phyloP scores from a whole-genome alignment of 2,113 vertebrate species.

The Tricholaema leucomelas region DNA sequence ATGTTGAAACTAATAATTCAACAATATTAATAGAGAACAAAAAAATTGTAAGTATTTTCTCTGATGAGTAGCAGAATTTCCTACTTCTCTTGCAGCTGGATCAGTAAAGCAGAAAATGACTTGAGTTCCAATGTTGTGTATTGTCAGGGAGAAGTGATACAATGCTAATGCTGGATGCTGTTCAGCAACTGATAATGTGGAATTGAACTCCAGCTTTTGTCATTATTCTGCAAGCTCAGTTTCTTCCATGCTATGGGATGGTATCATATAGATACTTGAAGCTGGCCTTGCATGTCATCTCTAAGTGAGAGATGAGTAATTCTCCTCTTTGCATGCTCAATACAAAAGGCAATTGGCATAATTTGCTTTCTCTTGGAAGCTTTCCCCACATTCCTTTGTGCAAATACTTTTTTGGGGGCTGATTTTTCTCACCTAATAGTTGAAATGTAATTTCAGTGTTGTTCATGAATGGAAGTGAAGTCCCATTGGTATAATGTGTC shows the following conservation, averaged over 20 bases:
- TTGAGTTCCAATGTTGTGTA: slow-evolving; percentile 28
- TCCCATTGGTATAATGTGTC: no score
- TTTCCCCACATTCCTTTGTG: neutral
- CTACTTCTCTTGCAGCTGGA: neutral
- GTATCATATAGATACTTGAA: slow-evolving; percentile 50
- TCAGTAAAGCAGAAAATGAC: slow-evolving; percentile 72
- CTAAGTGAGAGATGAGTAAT: slow-evolving; percentile 62
- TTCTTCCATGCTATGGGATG: neutral
- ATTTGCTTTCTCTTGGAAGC: neutral
- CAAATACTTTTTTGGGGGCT: neutral
- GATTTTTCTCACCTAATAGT: neutral
- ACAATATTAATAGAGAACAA: slow-evolving; percentile 91
- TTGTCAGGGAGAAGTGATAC: slow-evolving; percentile 37
- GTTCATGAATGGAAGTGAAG: neutral
- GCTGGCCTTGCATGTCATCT: slow-evolving; percentile 51
- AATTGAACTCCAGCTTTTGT: slow-evolving; percentile 56
- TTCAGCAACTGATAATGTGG: slow-evolving; percentile 29
- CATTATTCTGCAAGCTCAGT: slow-evolving; percentile 46
- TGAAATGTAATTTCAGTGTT: neutral
- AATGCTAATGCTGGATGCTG: slow-evolving; percentile 2
- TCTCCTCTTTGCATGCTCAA: slow-evolving; percentile 14
- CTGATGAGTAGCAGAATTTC: slow-evolving; percentile 45
- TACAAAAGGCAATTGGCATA: slow-evolving; percentile 6
- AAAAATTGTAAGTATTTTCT: slow-evolving; percentile 91
- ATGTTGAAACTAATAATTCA: slow-evolving; percentile 84